Evolutionary conservation across 2,888 invertebrate species (phyloP).

Genomic region (Luffia ferchaultella): DNA sequence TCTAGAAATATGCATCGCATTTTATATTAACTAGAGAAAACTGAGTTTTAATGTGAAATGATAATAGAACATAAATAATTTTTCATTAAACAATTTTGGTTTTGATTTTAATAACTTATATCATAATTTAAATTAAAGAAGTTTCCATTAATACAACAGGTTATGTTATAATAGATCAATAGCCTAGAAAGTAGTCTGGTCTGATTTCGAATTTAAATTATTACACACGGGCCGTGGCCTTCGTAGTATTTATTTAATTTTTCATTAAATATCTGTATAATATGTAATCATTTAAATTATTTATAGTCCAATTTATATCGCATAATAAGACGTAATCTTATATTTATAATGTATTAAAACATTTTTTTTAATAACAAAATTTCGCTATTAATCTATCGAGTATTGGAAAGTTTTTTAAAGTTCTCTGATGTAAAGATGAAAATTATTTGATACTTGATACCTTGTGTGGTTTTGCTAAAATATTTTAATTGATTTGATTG

Average conservation of each 20-base stretch:
- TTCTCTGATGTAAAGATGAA: not conserved
- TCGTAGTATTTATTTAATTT: not conserved
- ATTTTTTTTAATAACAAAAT: not conserved
- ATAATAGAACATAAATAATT: too few species aligned
- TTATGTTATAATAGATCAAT: not conserved
- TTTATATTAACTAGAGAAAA: too few species aligned
- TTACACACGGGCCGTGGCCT: not conserved
- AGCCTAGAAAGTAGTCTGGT: not conserved
- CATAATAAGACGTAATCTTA: not conserved
- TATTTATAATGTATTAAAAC: not conserved
- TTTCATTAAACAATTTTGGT: too few species aligned
- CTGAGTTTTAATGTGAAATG: too few species aligned
- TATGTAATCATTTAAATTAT: not conserved
- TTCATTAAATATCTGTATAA: not conserved
- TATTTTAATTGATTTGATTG: too few species aligned
- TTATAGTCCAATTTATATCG: not conserved
- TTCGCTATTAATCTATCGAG: not conserved
- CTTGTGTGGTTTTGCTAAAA: too few species aligned
- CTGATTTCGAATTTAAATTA: not conserved
- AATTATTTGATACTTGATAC: too few species aligned
- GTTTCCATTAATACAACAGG: not conserved
- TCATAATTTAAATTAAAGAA: not conserved
- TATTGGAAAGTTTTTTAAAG: not conserved
- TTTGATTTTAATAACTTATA: too few species aligned
- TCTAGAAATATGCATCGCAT: too few species aligned